Evolutionary conservation across 2,113 vertebrate species (phyloP).

Genomic region (Esox niger): DNA sequence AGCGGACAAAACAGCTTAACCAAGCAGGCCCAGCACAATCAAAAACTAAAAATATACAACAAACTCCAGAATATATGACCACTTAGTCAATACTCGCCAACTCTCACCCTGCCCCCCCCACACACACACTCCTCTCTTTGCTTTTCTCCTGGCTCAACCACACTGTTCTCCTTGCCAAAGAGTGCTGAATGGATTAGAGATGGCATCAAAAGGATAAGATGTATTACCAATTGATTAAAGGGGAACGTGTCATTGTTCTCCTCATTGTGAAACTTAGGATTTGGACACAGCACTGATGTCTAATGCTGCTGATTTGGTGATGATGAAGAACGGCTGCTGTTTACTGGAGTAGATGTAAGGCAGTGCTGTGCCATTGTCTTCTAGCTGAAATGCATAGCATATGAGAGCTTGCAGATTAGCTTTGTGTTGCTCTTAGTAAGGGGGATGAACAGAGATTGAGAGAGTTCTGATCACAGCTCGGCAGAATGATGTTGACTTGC

Average conservation of each 20-base stretch:
- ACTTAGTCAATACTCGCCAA: constrained; percentile 47
- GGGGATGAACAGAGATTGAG: constrained; percentile 44
- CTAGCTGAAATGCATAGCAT: no score
- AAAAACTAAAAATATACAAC: constrained; percentile 38
- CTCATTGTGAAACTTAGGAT: constrained; percentile 67
- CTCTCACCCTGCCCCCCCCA: no score
- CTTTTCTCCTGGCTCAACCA: constrained; percentile 5
- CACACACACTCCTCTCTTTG: constrained; percentile 40
- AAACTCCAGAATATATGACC: constrained; percentile 68
- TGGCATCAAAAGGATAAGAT: constrained; percentile 74
- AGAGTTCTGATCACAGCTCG: no score
- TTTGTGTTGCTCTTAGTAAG: no score
- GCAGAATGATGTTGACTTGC: no score
- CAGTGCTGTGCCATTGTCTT: constrained; percentile 46
- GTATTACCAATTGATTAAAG: constrained; percentile 78
- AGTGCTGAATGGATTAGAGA: constrained; percentile 76
- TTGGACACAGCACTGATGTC: constrained; percentile 47
- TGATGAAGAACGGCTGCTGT: constrained; percentile 48
- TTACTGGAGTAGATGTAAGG: constrained; percentile 60
- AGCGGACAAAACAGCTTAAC: constrained; percentile 78
- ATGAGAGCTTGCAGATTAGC: no score
- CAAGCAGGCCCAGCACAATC: constrained; percentile 61
- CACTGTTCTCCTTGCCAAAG: constrained; percentile 43
- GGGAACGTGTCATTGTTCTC: constrained; percentile 66
- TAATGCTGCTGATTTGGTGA: constrained; percentile 60